Percentiles rank a stretch among this genome's conserved stretches.
phyloP scores from a whole-genome alignment of 2,113 vertebrate genomes.

The Rhinopomastus cyanomelas region DNA sequence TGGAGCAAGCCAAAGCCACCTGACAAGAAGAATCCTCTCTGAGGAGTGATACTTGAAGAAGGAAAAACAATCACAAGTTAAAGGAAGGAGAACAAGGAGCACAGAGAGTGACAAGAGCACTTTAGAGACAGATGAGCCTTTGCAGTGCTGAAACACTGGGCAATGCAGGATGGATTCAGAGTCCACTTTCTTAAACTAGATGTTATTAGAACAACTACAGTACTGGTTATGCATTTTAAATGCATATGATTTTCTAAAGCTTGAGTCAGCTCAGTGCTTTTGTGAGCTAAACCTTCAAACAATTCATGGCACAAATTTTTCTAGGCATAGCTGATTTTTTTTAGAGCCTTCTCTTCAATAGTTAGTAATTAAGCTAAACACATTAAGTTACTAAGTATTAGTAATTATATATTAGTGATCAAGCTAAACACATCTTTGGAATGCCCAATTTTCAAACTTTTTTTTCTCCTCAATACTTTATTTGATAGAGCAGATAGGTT shows the following conservation, averaged over 20 bases:
- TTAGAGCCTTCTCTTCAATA: neutral
- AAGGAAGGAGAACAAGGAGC: neutral
- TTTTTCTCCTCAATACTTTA: neutral
- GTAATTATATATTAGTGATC: neutral
- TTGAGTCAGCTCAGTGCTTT: neutral
- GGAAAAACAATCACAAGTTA: neutral
- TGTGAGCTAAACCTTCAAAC: neutral
- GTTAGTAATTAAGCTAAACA: neutral
- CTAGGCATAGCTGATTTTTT: neutral
- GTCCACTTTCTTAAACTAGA: neutral
- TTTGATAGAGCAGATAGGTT: neutral
- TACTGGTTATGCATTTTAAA: neutral
- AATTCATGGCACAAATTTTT: neutral
- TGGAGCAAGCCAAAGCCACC: neutral
- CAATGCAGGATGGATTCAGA: neutral
- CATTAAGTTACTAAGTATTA: too few relatives aligned
- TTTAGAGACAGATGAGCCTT: neutral
- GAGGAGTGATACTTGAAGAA: neutral
- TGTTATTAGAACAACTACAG: neutral
- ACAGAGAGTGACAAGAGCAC: too few relatives aligned
- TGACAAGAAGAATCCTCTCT: neutral
- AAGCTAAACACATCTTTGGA: neutral
- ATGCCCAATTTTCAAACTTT: neutral
- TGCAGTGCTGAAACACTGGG: neutral
- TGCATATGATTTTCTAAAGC: neutral